Percentiles rank a stretch among this genome's conserved stretches.
phyloP scores from a whole-genome alignment of 2,113 vertebrate genomes.

The Pangasianodon hypophthalmus region DNA sequence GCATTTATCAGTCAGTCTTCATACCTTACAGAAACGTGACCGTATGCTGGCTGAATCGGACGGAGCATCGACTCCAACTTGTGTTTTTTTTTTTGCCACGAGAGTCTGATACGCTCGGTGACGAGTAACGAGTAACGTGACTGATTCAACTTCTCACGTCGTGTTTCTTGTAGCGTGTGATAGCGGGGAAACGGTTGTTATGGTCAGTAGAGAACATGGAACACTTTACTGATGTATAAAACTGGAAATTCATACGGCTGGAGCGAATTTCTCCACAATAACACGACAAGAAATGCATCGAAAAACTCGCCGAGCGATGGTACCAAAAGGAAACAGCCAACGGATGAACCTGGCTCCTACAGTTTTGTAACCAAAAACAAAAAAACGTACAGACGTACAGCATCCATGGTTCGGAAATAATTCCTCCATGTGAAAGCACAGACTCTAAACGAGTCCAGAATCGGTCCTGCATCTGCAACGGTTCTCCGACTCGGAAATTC shows the following conservation, averaged over 20 bases:
- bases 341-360: no score
- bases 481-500: no score
- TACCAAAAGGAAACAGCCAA: background rate
- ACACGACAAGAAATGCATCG: background rate
- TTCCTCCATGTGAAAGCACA: no score
- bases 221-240: background rate
- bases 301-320: background rate
- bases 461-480: background rate
- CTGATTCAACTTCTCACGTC: background rate
- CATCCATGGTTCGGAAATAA: no score
- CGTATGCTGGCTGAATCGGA: no score
- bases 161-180: background rate
- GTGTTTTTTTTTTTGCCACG: background rate
- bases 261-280: background rate
- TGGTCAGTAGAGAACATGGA: no score
- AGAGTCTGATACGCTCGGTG: no score
- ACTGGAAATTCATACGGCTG: background rate
- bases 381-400: background rate
- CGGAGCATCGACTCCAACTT: background rate
- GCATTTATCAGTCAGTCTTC: no score
- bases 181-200: background rate
- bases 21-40: no score
- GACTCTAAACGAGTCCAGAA: background rate
- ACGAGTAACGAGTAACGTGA: background rate
- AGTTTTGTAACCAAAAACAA: background rate